phyloP scores from a whole-genome alignment of 1,140 invertebrate species.

The Brachionus calyciflorus region DNA sequence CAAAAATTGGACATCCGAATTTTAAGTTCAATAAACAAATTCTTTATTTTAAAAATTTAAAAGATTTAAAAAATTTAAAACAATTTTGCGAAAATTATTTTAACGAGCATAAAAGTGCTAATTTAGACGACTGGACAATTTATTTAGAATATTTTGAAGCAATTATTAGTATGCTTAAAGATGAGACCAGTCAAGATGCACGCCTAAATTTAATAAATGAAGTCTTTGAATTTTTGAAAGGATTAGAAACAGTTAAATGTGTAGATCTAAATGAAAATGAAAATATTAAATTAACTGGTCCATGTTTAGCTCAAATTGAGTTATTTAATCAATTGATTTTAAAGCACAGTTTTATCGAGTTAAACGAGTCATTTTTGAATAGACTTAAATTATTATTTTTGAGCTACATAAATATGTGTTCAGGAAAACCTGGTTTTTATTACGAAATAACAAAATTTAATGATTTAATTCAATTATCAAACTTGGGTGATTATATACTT shows the following conservation, averaged over 20 bases:
- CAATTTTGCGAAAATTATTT: slow-evolving; percentile 5
- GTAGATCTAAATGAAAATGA: not conserved
- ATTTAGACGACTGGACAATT: slow-evolving; percentile 28
- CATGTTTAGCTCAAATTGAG: slow-evolving; percentile 28
- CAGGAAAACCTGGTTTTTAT: slow-evolving; percentile 17
- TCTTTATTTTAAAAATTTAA: slow-evolving; percentile 37
- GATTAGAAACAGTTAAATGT: not conserved
- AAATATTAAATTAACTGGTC: not conserved
- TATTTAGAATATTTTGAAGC: slow-evolving; percentile 1
- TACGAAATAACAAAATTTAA: slow-evolving; percentile 22
- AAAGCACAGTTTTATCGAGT: not conserved
- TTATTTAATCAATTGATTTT: not conserved
- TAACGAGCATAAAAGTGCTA: not conserved
- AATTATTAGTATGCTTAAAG: not conserved
- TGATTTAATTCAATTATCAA: not conserved
- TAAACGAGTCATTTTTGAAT: not conserved
- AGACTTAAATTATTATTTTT: not conserved
- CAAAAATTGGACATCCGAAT: slow-evolving; percentile 38
- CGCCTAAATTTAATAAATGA: not conserved
- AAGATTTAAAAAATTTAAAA: not conserved
- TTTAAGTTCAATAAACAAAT: slow-evolving; percentile 24
- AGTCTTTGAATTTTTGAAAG: not conserved
- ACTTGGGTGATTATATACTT: not conserved
- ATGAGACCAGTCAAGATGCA: not conserved
- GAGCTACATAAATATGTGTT: not conserved